phyloP scores from a whole-genome alignment of 2,797 vertebrate species.

The Danio tinwini region DNA sequence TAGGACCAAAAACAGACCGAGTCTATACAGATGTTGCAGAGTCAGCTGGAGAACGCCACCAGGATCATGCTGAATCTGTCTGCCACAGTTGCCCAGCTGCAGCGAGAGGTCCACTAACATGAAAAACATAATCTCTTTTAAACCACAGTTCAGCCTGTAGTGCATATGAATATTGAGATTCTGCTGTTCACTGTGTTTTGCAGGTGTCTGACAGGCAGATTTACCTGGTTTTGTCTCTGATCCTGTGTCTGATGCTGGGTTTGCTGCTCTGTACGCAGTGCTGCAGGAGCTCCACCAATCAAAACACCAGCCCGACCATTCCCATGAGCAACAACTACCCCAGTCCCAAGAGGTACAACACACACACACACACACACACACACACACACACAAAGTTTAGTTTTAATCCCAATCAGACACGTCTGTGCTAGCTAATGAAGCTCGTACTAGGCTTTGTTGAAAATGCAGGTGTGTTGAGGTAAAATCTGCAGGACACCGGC shows the following conservation, averaged over 20 bases:
- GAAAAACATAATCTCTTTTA: background rate
- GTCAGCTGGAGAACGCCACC: slow-evolving; percentile 91
- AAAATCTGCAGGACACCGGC: too few species aligned
- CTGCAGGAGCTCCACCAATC: slow-evolving; percentile 81
- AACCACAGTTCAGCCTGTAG: background rate
- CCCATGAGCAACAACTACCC: slow-evolving; percentile 95
- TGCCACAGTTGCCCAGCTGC: slow-evolving; percentile 82
- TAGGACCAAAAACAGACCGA: slow-evolving; percentile 96
- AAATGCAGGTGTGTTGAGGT: too few species aligned
- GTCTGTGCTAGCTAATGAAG: too few species aligned
- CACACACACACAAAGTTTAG: background rate
- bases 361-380: background rate
- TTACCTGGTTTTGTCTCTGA: slow-evolving; percentile 90
- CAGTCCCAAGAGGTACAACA: slow-evolving; percentile 91
- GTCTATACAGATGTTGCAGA: slow-evolving; percentile 92
- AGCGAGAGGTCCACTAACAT: slow-evolving; percentile 83
- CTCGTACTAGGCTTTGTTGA: too few species aligned
- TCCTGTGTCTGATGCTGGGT: slow-evolving; percentile 88
- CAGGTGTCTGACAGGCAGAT: slow-evolving; percentile 95
- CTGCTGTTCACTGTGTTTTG: slow-evolving; percentile 22
- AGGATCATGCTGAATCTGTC: slow-evolving; percentile 92
- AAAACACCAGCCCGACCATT: slow-evolving; percentile 75
- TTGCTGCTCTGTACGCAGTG: slow-evolving; percentile 91
- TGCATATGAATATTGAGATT: background rate
- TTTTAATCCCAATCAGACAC: too few species aligned